These are phyloP conservation scores for Chrysogorgia sp. DNA, from an alignment of 92 coral and sea anemone genomes.

Conservation along the genomic window DNA sequence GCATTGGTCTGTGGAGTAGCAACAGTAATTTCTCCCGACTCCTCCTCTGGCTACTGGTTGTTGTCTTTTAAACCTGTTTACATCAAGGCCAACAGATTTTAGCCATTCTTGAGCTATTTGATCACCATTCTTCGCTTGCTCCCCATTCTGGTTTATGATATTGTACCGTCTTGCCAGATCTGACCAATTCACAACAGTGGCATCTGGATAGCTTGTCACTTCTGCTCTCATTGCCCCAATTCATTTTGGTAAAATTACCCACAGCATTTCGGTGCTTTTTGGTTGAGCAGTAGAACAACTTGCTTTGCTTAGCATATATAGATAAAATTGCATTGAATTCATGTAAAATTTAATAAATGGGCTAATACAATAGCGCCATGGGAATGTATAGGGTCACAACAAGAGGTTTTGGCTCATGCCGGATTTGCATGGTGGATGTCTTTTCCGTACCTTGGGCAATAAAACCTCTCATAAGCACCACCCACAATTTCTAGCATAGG, in stretches of 20 bases:
- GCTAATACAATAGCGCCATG: not conserved
- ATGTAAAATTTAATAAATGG: no score
- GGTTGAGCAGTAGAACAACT: not conserved
- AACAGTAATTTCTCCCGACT: not conserved
- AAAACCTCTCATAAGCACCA: no score
- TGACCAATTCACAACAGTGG: constrained; percentile 1
- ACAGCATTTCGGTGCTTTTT: not conserved
- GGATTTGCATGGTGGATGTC: no score
- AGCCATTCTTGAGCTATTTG: constrained; percentile 2
- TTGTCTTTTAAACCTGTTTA: not conserved
- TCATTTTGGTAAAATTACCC: not conserved
- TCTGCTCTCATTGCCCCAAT: not conserved
- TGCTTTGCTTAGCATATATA: not conserved
- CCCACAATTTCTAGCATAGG: no score
- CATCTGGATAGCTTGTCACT: not conserved
- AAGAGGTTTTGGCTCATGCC: no score
- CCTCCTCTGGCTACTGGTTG: not conserved
- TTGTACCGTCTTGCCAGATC: constrained; percentile 5
- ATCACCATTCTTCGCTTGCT: constrained; percentile 2
- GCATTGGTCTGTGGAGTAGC: constrained; percentile 19
- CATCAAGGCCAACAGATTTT: constrained; percentile 3
- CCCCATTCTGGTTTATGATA: not conserved
- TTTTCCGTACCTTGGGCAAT: no score
- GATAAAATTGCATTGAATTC: no score
- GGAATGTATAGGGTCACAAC: no score